Conservation (phyloP, 2,113 vertebrate species). For the Pangasianodon gigas region DNA sequence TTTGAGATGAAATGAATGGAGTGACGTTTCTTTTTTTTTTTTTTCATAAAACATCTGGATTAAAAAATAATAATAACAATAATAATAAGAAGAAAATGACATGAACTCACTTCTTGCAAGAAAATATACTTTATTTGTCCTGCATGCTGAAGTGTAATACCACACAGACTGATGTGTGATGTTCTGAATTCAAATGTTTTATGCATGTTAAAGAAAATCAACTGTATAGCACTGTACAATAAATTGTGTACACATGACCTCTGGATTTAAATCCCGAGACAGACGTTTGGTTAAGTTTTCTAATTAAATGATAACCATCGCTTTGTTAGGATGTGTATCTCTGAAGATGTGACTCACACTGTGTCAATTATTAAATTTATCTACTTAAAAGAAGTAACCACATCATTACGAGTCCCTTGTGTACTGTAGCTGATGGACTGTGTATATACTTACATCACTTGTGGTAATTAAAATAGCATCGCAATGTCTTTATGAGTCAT, state of each 20-base stretch:
- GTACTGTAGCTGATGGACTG: not conserved
- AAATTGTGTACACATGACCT: not conserved
- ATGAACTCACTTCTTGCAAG: constrained; percentile 13
- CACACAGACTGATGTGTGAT: not conserved
- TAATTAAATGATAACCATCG: not conserved
- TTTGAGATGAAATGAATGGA: not conserved
- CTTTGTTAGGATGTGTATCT: not conserved
- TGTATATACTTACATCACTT: not conserved
- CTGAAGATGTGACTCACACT: not conserved
- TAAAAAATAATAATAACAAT: no score
- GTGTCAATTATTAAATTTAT: not conserved
- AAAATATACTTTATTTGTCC: constrained; percentile 40
- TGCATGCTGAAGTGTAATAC: constrained; percentile 3
- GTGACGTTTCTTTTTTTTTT: no score
- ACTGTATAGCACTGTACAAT: constrained; percentile 12
- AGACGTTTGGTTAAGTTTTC: not conserved
- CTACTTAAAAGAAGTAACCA: not conserved
- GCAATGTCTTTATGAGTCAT: not conserved
- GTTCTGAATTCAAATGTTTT: not conserved
- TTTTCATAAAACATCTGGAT: not conserved
- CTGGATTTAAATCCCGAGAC: not conserved
- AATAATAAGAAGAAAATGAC: not conserved
- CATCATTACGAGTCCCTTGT: not conserved
- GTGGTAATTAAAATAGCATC: not conserved
- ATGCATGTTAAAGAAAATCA: not conserved